phyloP scores from a whole-genome alignment of 1,140 invertebrate species.

The Zaprionus taronus region DNA sequence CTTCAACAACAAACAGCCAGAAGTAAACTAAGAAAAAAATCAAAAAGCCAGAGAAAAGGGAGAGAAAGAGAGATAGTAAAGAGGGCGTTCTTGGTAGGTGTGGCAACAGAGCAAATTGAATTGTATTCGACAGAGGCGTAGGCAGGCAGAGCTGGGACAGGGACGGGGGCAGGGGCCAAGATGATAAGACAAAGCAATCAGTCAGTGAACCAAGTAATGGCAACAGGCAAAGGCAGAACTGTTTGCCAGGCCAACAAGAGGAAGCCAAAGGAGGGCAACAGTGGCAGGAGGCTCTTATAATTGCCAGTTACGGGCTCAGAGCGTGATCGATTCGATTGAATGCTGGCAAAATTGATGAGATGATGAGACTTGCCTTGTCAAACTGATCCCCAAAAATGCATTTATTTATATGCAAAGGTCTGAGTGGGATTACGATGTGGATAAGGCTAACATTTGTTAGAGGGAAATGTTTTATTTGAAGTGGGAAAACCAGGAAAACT shows the following conservation, averaged over 20 bases:
- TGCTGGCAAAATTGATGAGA: conserved; percentile 17
- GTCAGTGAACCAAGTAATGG: conserved; percentile 63
- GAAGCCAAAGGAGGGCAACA: not conserved
- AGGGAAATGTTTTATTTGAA: not conserved
- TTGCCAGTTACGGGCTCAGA: conserved; percentile 32
- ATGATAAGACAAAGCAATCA: conserved; percentile 81
- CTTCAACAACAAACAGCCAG: conserved; percentile 60
- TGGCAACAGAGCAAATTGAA: conserved; percentile 76
- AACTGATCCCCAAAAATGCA: conserved; percentile 1
- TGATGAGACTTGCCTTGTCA: not conserved
- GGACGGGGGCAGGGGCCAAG: conserved; percentile 34
- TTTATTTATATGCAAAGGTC: not conserved
- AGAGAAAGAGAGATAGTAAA: not conserved
- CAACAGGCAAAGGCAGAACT: conserved; percentile 26
- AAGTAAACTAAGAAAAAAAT: conserved; percentile 61
- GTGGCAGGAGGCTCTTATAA: conserved; percentile 13
- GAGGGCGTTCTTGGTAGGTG: conserved; percentile 40
- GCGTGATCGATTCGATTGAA: conserved; percentile 59
- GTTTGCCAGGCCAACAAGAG: conserved; percentile 22
- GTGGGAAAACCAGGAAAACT: not conserved
- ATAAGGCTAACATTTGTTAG: not conserved
- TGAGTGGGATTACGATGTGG: not conserved
- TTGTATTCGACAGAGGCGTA: conserved; percentile 59
- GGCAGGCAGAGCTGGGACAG: conserved; percentile 24
- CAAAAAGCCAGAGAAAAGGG: conserved; percentile 20